Percentiles rank a stretch among this genome's conserved stretches.
These are phyloP conservation scores for Polypterus senegalus DNA, from an alignment of 2,113 vertebrate species.

Conservation along the genomic window DNA sequence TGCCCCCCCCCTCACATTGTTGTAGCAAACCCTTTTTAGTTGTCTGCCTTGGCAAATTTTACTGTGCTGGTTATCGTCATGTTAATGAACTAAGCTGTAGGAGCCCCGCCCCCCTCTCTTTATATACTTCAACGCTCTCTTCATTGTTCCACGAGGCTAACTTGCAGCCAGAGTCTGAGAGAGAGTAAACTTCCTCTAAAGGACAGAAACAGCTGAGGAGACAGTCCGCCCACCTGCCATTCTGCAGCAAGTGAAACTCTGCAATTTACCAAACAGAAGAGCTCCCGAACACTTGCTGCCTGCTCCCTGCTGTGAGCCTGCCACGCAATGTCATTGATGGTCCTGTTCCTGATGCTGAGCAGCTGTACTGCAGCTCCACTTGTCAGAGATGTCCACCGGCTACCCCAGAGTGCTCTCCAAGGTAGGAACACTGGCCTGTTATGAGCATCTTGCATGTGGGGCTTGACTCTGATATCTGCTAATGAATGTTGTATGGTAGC, in stretches of 20 bases:
- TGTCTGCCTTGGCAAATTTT: conserved; percentile 56
- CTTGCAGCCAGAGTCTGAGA: conserved; percentile 41
- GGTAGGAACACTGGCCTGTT: conserved; percentile 40
- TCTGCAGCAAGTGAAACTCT: not conserved
- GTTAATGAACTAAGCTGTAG: conserved; percentile 78
- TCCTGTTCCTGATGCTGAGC: conserved; percentile 39
- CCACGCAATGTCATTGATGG: conserved; percentile 37
- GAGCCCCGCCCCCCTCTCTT: conserved; percentile 50
- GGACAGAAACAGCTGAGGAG: not conserved
- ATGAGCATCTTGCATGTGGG: not conserved
- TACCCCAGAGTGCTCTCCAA: conserved; percentile 64
- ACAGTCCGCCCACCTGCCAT: not conserved
- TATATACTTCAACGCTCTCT: conserved; percentile 55
- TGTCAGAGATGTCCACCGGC: conserved; percentile 61
- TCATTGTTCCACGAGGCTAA: conserved; percentile 49
- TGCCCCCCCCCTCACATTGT: conserved; percentile 42
- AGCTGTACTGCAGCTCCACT: conserved; percentile 42
- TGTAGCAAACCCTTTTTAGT: conserved; percentile 50
- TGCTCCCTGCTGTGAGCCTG: conserved; percentile 13
- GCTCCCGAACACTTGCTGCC: too few species aligned
- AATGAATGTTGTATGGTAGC: not conserved
- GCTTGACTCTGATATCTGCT: not conserved
- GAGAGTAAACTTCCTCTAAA: conserved; percentile 17
- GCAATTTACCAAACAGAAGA: too few species aligned
- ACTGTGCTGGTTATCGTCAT: conserved; percentile 53